A percentile compares a stretch with the other conserved stretches of the same genome.
Conservation (phyloP, 37 sponge, comb jelly and placozoan species). For the Axinella damicornis region DNA sequence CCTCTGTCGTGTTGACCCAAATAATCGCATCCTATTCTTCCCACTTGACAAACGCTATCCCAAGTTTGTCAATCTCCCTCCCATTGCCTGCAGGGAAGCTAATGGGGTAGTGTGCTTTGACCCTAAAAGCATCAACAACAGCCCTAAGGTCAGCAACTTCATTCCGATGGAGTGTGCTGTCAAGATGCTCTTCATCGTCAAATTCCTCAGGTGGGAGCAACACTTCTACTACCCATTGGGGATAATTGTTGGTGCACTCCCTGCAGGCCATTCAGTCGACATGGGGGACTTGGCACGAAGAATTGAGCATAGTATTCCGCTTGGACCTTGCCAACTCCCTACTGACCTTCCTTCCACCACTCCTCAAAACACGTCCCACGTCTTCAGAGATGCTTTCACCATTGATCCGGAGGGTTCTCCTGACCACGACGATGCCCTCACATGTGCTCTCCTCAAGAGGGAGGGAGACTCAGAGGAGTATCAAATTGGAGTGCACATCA, state of each 20-base stretch:
- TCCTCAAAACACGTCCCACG: too few relatives aligned
- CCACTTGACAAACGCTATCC: slow-evolving; percentile 55
- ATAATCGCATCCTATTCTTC: slow-evolving; percentile 53
- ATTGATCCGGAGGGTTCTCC: slow-evolving; percentile 75
- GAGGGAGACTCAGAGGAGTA: background rate
- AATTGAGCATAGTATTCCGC: background rate
- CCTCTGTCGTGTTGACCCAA: slow-evolving; percentile 42
- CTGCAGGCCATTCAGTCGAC: slow-evolving; percentile 17
- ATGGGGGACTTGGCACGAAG: background rate
- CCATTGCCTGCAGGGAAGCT: background rate
- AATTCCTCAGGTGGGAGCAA: slow-evolving; percentile 44
- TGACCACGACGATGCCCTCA: slow-evolving; percentile 79
- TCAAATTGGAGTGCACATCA: slow-evolving; percentile 70
- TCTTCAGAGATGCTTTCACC: slow-evolving; percentile 56
- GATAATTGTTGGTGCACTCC: slow-evolving; percentile 52
- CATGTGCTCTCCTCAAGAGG: background rate
- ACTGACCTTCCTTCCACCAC: background rate
- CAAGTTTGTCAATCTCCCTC: slow-evolving; percentile 64
- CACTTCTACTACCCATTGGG: slow-evolving; percentile 55
- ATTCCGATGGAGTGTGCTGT: slow-evolving; percentile 60
- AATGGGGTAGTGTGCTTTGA: slow-evolving; percentile 61
- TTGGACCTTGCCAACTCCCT: background rate
- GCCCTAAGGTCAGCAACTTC: slow-evolving; percentile 54
- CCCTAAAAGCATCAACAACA: background rate
- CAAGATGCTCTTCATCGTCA: slow-evolving; percentile 62